phyloP scores from a whole-genome alignment of 1,140 invertebrate species.

The Trichonephila inaurata region DNA sequence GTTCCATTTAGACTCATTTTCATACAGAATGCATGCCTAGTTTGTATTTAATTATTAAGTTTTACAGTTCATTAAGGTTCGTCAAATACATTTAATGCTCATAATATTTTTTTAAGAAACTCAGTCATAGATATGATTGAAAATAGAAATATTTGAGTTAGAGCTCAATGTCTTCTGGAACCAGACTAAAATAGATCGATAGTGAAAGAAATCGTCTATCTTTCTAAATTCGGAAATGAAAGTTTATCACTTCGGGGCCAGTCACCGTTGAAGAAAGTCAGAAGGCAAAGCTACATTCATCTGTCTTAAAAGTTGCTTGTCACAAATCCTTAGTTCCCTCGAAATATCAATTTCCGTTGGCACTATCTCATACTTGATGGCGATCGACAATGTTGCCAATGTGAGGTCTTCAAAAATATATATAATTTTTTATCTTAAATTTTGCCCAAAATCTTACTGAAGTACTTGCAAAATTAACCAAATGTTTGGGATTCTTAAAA shows the following conservation, averaged over 20 bases:
- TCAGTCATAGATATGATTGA: too few species aligned
- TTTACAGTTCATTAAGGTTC: too few species aligned
- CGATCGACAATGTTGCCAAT: not conserved
- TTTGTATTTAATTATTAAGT: too few species aligned
- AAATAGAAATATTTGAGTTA: not conserved
- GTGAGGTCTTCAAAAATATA: not conserved
- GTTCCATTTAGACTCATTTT: too few species aligned
- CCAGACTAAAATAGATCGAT: slow-evolving; percentile 13
- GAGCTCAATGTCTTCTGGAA: not conserved
- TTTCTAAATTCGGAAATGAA: not conserved
- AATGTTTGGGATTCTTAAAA: too few species aligned
- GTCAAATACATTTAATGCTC: too few species aligned
- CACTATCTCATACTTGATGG: not conserved
- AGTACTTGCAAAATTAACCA: too few species aligned
- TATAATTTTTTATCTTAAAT: not conserved
- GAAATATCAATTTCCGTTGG: not conserved
- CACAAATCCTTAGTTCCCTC: not conserved
- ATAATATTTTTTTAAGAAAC: too few species aligned
- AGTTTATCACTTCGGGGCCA: not conserved
- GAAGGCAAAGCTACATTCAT: not conserved
- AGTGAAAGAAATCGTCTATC: slow-evolving; percentile 14
- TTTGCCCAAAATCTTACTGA: too few species aligned
- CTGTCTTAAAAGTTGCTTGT: not conserved
- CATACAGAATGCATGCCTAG: too few species aligned
- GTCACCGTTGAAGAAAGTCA: not conserved